Evolutionary conservation across 2,113 vertebrate species (phyloP), one percentile per base, ranked within the genome.

Genomic region (Parotia lawesii): DNA sequence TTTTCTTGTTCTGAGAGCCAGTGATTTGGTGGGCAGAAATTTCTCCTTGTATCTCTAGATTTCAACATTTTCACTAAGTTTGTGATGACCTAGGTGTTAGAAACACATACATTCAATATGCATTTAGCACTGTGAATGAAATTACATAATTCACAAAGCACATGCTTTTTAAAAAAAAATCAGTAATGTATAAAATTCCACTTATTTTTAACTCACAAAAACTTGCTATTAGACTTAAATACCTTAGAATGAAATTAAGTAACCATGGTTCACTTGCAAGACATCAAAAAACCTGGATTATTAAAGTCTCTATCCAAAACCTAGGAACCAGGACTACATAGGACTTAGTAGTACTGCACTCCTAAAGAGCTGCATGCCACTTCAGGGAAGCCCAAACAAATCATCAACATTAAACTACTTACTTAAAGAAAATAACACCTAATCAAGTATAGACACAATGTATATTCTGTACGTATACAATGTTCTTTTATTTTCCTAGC

Each of bases 21-120:
- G 95, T 99, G 99, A 82, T 99, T 98, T n/a, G 96, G 97, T 16
- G 99, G 99, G 93, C 99, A 99, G 94, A 99, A 99, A 62, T 98
- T 98, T 93, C 99, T 98, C 85, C 99, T 98, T 11, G 99, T 99
- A 96, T 99, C 99, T 45, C 99, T 98, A 82, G 99, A 98, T 96
- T 99, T 99, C 85, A 99, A 96, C 99, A 99, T 99, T 96, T 99
- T 99, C 97, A 99, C 99, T 90, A 99, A 97, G 94, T 99, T 99
- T 93, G 99, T 99, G 94, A 99, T 99, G 48, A 99, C 99, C 99
- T 99, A 96, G 9, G 57, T 70, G 60, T 67, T 56, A 96, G 50
- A 84, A 95, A 95, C 9, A 96, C n/a, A 69, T 5, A 18, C 1
- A 11, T 7, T 56, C 81, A 92, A 84, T 27, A 71, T 2, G 66